These are phyloP conservation scores for Halocynthia roretzi DNA, from an alignment of 23 tunicate genomes.

Conservation along the genomic window DNA sequence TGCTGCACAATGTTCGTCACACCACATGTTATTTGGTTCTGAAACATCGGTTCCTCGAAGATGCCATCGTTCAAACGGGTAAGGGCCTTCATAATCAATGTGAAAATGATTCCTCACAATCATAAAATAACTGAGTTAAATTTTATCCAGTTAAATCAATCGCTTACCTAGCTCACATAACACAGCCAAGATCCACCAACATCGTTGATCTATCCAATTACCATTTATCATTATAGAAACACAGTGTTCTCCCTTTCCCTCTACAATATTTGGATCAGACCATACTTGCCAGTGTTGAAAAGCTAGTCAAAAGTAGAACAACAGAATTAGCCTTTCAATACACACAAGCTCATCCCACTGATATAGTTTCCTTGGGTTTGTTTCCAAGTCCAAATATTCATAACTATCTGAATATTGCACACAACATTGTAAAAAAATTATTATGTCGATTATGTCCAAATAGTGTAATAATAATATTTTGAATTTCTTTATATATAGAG, in stretches of 20 bases:
- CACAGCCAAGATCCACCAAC: constrained; percentile 18
- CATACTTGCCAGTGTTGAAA: no score
- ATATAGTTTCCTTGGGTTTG: no score
- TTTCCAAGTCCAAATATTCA: no score
- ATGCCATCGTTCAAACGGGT: constrained; percentile 76
- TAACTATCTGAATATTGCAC: no score
- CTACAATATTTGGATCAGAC: neutral
- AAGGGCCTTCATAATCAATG: constrained; percentile 43
- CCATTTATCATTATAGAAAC: constrained; percentile 2
- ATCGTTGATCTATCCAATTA: constrained; percentile 35
- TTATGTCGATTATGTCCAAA: no score
- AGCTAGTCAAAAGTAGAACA: no score
- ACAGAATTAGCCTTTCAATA: no score
- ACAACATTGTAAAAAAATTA: no score
- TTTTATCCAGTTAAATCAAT: neutral
- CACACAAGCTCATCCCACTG: no score
- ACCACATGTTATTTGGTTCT: constrained; percentile 64
- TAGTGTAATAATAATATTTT: no score
- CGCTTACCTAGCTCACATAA: constrained; percentile 46
- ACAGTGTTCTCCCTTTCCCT: constrained; percentile 12
- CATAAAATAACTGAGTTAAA: neutral
- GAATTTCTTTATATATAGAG: no score
- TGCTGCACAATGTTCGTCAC: constrained; percentile 45
- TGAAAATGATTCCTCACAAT: neutral
- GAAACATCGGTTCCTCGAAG: constrained; percentile 42